Evolutionary conservation across 2,888 invertebrate species (phyloP).

Genomic region (Chironomus riparius): DNA sequence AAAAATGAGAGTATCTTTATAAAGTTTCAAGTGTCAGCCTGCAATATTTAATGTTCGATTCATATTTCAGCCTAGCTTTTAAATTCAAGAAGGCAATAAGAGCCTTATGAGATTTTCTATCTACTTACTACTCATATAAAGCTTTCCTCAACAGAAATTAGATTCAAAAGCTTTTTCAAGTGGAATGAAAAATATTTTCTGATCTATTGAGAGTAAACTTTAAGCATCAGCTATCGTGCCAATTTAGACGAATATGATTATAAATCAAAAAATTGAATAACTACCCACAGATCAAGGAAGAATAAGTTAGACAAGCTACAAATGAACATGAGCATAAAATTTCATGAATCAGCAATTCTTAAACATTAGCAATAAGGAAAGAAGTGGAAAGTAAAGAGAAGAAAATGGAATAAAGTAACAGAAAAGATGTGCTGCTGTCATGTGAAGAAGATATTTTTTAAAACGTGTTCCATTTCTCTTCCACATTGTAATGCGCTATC

Average conservation of each 20-base stretch:
- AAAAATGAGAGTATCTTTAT: too few relatives aligned
- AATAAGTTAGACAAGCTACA: background rate
- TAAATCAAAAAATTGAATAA: too few relatives aligned
- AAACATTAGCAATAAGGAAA: background rate
- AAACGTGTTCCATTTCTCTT: slow-evolving; percentile 17
- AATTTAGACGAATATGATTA: too few relatives aligned
- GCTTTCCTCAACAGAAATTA: background rate
- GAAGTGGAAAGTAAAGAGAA: background rate
- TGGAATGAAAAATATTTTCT: background rate
- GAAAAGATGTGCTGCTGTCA: background rate
- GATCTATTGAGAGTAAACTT: too few relatives aligned
- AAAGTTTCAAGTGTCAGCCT: too few relatives aligned
- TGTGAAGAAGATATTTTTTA: background rate
- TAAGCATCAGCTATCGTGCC: too few relatives aligned
- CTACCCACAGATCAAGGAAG: background rate
- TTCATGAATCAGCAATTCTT: background rate
- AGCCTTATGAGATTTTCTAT: too few relatives aligned
- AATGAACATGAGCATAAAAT: background rate
- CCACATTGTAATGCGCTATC: background rate
- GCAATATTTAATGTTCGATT: too few relatives aligned
- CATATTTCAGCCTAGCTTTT: too few relatives aligned
- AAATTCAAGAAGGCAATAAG: too few relatives aligned
- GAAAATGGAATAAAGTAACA: background rate
- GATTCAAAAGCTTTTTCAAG: background rate
- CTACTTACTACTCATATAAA: too few relatives aligned